Evolutionary conservation across 2,888 invertebrate genomes (phyloP), one percentile per base, ranked within the genome.

Genomic region (Rhodophaea formosa): DNA sequence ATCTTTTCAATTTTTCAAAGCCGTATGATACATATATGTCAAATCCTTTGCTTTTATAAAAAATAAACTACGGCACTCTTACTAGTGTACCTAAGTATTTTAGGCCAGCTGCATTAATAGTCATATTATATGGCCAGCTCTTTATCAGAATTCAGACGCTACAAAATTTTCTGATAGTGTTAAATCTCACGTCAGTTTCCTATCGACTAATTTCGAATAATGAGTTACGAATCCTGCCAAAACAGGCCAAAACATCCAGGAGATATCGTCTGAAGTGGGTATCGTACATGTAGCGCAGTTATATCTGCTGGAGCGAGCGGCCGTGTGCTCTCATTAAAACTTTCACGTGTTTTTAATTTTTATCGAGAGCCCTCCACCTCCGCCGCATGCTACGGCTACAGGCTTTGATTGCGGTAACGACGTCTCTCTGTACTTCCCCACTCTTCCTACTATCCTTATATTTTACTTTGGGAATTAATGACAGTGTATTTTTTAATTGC

Each of bases 321-420:
- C 80, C 82, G 82, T 84, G 86, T 86, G 83, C 84, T 85, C 85
- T 90, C 91, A 91, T 91, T 91, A 91, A 91, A 91, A 91, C 83
- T 91, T 91, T 91, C 90, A 90, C 90, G 89, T 91, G 91, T 91
- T 91, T 91, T 91, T 91, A 91, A 90, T 91, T 91, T 91, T 90
- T 91, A 91, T 91, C 90, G 91, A 91, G 90, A 90, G 89, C 86
- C 75, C 90, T 91, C 84, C 77, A 88, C 86, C 87, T 86, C 77
- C 74, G 79, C 66, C 65, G 69, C 75, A 74, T 75, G 75, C 80
- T 79, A 82, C 79, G 83, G 84, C 79, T 79, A 78, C 75, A 80
- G 74, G 85, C 89, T 91, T 90, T 91, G 91, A 91, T 90, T 91
- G 90, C 88, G 86, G 88, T 91, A 91, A 91, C 90, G 91, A 90